Evolutionary conservation across 1,140 invertebrate genomes (phyloP), one percentile per base, ranked within the genome.

Genomic region (Drosophila orena): DNA sequence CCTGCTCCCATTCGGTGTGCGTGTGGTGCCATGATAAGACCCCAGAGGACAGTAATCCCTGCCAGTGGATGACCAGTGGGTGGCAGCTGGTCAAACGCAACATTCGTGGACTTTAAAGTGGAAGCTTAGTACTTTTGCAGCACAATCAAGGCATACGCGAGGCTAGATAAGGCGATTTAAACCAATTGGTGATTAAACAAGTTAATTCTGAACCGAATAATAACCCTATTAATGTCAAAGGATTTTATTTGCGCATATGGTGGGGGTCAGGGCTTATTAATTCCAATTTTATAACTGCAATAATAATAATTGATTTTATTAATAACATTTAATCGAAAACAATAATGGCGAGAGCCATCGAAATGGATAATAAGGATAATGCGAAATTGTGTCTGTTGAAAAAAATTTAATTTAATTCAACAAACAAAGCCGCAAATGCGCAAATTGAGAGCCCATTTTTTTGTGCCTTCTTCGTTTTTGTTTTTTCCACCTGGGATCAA

Each of bases 331-430:
- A 65, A 69, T 62, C 38, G 46, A 79, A 88, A 88, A 68, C 83
- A 88, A 88, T 86, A 88, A 83, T 74, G 55, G 17, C 22, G 43
- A 72, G 42, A 69, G 42, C 38, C 75, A 81, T 88, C 73, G 47
- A 83, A 79, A 76, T 52, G 76, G 43, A 53, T 65, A 88, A 86
- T 65, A 79, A 81, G 65, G 71, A 72, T 76, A 70, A 75, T 69
- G 42, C 49, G 58, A 66, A 86, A 81, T 69, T 58, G 65, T 71
- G 71, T 74, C 65, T 47, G 50, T 75, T 70, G 49, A 80, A 76
- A 81, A 65, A 65, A 69, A 75, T 71, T 79, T 79, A 88, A 88
- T 88, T 89, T 64, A 88, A 83, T 88, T 76, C 74, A 84, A 88
- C 83, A 62, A 59, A 54, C 65, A 54, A 88, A 88, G 68, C 83